Evolutionary conservation across 2,113 vertebrate species (phyloP).

Genomic region (Tetrax tetrax): DNA sequence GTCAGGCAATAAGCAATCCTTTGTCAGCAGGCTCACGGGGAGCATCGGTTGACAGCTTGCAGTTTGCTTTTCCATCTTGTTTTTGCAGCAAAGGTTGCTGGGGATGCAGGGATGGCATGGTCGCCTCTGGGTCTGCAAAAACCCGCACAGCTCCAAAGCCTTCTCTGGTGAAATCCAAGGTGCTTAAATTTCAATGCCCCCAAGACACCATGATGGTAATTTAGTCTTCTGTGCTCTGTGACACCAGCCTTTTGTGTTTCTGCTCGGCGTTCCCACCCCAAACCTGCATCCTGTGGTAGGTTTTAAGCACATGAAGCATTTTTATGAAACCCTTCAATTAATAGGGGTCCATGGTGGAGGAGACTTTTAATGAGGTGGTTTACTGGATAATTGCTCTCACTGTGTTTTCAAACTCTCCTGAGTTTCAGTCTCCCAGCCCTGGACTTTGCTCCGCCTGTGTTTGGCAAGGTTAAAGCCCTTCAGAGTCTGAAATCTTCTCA

Average conservation of each 20-base stretch:
- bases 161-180: not conserved
- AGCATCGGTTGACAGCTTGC: accelerated
- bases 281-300: not conserved
- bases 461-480: not conserved
- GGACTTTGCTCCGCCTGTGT: not conserved
- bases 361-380: not conserved
- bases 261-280: not conserved
- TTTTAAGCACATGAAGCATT: not conserved
- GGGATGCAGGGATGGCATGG: accelerated
- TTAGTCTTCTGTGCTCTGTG: not conserved
- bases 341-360: not conserved
- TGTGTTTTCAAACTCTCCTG: not conserved
- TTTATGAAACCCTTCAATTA: not conserved
- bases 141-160: not conserved
- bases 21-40: not conserved
- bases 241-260: not conserved
- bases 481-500: not conserved
- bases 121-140: not conserved
- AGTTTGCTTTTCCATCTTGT: not conserved
- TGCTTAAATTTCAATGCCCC: not conserved
- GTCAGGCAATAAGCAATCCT: not conserved
- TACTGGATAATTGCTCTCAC: not conserved
- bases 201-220: not conserved
- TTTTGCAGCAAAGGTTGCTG: not conserved
- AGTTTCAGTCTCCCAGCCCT: not conserved